Base-by-base conservation (phyloP, 2,888 invertebrate genomes). In the Chironomus tentans region DNA sequence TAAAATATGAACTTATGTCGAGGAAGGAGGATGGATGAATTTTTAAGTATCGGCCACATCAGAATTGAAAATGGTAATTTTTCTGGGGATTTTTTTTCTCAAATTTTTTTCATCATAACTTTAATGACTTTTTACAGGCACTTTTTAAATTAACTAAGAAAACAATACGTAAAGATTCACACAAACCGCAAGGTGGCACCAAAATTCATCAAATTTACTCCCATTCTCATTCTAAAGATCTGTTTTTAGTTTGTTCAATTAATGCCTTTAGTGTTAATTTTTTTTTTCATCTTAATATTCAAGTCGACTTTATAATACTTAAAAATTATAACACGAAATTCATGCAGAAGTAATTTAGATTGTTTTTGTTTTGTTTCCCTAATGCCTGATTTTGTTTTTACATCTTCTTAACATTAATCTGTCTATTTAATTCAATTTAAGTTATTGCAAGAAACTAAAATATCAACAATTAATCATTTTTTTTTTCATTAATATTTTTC, bases 91-190 rank as follows among this genome's bases (percentile, higher is more conserved):
- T 62, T 21, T 21, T 6, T 22, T 21, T 2, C 3, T n/a, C n/a
- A n/a, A n/a, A n/a, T n/a, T 12, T 62, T 62, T 62, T 62, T 24
- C 13, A 21, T 22, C 18, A 21, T 22, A 21, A 65, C 3, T 22
- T 65, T 65, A 22, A 21, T 24, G 65, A 65, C 47, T 70, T 69
- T n/a, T 70, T 48, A 68, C 70, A 70, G 70, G 70, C 70, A 70
- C 70, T 70, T 70, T 70, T 70, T 22, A 70, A 46, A 46, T 70
- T 70, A 70, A 46, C 70, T 47, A 47, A 18, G 46, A 68, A 68
- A 68, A 28, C 15, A 68, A 68, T 24, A 68, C 18, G 38, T n/a
- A 56, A 18, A 18, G 15, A 50, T n/a, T 50, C 50, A 15, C 13
- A n/a, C 50, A 3, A 50, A 50, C n/a, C n/a, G 7, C 56, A 56